These are phyloP conservation scores for Oeneis ivallda DNA, from an alignment of 2,888 invertebrate genomes.

Conservation along the genomic window DNA sequence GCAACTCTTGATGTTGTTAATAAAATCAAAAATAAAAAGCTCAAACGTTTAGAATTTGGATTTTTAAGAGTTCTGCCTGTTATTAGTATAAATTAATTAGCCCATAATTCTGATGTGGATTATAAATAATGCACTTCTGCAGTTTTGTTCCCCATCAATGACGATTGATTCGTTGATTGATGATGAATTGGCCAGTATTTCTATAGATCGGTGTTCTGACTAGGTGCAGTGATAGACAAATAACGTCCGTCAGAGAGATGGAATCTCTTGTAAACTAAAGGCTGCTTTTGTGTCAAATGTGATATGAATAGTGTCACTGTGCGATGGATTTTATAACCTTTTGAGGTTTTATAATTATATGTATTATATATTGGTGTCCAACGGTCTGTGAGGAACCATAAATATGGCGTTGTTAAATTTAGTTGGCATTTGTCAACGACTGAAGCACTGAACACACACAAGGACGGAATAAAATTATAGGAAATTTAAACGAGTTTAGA, in stretches of 20 bases:
- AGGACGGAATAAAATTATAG: not conserved
- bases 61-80: too few species aligned
- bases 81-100: not conserved
- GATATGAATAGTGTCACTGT: slow-evolving; percentile 36
- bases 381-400: not conserved
- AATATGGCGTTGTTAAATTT: not conserved
- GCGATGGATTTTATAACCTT: slow-evolving; percentile 29
- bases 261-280: slow-evolving; percentile 44
- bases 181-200: slow-evolving; percentile 66
- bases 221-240: slow-evolving; percentile 44
- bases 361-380: slow-evolving; percentile 21
- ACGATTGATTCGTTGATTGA: slow-evolving; percentile 27
- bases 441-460: too few species aligned
- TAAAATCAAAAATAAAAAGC: not conserved
- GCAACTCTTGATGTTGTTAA: not conserved
- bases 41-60: too few species aligned
- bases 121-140: not conserved
- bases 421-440: not conserved
- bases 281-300: slow-evolving; percentile 46
- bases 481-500: too few species aligned
- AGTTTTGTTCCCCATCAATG: not conserved
- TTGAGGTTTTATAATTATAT: slow-evolving; percentile 27
- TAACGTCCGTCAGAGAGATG: slow-evolving; percentile 45
- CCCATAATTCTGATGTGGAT: not conserved
- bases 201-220: slow-evolving; percentile 45